Evolutionary conservation across 2,888 invertebrate genomes (phyloP).

Genomic region (Oithona nana): DNA sequence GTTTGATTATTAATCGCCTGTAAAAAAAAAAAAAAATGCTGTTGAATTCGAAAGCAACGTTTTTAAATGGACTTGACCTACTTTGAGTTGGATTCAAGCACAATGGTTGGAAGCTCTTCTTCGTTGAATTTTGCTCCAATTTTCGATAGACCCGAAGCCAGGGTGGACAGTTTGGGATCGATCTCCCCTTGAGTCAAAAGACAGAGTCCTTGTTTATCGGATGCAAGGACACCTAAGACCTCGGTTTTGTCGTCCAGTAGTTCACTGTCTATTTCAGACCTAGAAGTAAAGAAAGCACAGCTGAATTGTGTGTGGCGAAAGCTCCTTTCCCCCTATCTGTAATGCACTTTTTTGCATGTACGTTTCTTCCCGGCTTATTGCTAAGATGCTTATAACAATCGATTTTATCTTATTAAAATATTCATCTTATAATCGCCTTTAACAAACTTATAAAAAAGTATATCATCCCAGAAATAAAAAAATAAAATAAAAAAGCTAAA

Average conservation of each 20-base stretch:
- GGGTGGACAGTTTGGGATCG: background rate
- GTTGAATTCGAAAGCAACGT: too few relatives aligned
- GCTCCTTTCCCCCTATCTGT: too few relatives aligned
- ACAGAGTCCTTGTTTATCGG: background rate
- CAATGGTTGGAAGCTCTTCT: background rate
- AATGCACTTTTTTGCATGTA: too few relatives aligned
- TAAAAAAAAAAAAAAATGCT: background rate
- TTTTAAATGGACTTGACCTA: too few relatives aligned
- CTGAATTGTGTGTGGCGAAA: too few relatives aligned
- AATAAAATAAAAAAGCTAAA: too few relatives aligned
- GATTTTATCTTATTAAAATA: too few relatives aligned
- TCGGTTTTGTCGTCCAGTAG: background rate
- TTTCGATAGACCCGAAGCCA: background rate
- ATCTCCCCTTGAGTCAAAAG: background rate
- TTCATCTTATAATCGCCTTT: too few relatives aligned
- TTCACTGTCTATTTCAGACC: background rate
- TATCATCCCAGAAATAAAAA: too few relatives aligned
- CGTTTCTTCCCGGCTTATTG: too few relatives aligned
- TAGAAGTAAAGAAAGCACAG: background rate
- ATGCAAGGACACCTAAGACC: background rate
- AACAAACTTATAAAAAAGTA: too few relatives aligned
- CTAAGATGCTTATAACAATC: too few relatives aligned
- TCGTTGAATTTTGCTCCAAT: background rate
- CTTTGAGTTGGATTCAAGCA: background rate
- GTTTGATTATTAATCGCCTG: background rate